Percentiles rank a stretch among this genome's conserved stretches.
Conservation (phyloP, 2,888 invertebrate genomes). For the Parelbella ahira region DNA sequence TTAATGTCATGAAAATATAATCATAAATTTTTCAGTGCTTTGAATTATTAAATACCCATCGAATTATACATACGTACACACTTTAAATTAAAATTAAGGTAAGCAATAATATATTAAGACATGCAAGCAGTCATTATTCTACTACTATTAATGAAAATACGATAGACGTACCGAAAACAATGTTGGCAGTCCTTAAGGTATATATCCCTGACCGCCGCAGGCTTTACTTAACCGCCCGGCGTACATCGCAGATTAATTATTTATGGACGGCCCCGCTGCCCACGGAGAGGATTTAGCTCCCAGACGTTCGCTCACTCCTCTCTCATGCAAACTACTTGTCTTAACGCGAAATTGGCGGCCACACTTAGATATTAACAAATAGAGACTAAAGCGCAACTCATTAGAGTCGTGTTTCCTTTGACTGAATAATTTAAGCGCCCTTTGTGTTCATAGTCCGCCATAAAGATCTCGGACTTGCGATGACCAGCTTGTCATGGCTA, state of each 20-base stretch:
- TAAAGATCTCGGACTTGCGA: conserved; percentile 73
- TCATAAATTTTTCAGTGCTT: no score
- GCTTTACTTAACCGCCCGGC: conserved; percentile 69
- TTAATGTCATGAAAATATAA: no score
- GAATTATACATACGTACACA: no score
- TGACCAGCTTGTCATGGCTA: conserved; percentile 78
- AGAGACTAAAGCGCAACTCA: conserved; percentile 50
- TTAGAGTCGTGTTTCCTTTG: conserved; percentile 69
- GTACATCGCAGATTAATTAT: conserved; percentile 78
- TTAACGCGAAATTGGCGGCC: conserved; percentile 69
- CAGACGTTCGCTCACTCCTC: conserved; percentile 72
- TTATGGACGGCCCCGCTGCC: conserved; percentile 64
- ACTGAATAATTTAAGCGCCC: conserved; percentile 73
- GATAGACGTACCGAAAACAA: conserved; percentile 39
- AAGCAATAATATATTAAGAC: no score
- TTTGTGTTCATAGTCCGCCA: conserved; percentile 75
- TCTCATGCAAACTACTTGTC: conserved; percentile 76
- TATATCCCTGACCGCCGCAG: conserved; percentile 40
- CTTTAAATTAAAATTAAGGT: no score
- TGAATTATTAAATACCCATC: no score
- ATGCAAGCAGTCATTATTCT: no score
- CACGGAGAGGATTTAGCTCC: conserved; percentile 68
- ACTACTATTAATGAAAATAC: conserved; percentile 17
- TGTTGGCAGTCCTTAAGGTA: conserved; percentile 35
- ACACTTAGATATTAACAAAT: conserved; percentile 72